Evolutionary conservation across 2,888 invertebrate genomes (phyloP).

Genomic region (Folsomia manolachei): DNA sequence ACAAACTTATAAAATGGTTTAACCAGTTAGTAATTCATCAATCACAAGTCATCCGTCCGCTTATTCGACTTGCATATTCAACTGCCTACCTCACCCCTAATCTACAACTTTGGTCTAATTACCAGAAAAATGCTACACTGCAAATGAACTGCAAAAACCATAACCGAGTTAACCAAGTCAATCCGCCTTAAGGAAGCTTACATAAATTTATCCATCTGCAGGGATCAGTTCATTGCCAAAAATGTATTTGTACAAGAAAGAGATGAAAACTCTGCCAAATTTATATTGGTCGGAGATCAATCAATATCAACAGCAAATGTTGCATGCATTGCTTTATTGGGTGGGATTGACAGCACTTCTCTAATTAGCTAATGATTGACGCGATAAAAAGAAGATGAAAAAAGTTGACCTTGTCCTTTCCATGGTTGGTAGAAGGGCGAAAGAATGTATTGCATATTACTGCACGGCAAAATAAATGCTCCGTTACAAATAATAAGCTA

Average conservation of each 20-base stretch:
- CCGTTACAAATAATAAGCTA: neutral
- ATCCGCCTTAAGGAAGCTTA: too few species aligned
- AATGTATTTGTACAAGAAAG: neutral
- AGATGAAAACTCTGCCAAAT: neutral
- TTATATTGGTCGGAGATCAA: neutral
- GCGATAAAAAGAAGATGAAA: neutral
- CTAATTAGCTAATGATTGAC: neutral
- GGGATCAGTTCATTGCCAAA: neutral
- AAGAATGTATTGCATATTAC: too few species aligned
- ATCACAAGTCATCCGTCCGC: too few species aligned
- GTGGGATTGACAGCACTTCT: neutral
- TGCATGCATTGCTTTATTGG: neutral
- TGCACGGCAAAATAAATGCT: neutral
- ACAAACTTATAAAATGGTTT: too few species aligned
- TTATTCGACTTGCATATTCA: too few species aligned
- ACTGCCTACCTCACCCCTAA: neutral
- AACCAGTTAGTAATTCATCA: too few species aligned
- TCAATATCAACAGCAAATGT: neutral
- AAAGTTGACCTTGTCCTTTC: neutral
- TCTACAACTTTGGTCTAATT: neutral
- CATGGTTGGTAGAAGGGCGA: too few species aligned
- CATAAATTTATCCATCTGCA: too few species aligned
- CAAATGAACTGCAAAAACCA: too few species aligned
- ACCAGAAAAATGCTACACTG: neutral
- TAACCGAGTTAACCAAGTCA: too few species aligned